phyloP scores from a whole-genome alignment of 1,140 invertebrate species.

The Stegodyphus dumicola region DNA sequence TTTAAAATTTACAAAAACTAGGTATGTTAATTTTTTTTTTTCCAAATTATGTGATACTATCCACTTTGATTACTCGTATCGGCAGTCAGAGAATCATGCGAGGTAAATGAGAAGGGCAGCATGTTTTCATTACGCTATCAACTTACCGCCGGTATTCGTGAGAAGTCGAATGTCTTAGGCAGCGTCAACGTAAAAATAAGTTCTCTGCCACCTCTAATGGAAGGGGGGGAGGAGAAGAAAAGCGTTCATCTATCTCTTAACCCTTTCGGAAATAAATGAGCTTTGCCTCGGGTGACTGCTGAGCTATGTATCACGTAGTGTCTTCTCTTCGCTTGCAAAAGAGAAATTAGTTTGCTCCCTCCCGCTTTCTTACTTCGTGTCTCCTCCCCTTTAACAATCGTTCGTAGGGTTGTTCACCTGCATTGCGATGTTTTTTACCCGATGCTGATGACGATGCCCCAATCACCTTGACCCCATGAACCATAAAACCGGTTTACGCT shows the following conservation, averaged over 20 bases:
- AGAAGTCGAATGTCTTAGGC: no score
- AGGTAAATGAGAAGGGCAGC: no score
- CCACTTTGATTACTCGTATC: no score
- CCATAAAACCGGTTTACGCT: conserved; percentile 42
- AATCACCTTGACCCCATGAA: conserved; percentile 45
- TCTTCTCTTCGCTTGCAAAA: not conserved
- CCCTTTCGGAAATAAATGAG: not conserved
- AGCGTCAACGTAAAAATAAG: no score
- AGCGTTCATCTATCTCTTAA: not conserved
- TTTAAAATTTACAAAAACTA: no score
- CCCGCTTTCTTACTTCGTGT: not conserved
- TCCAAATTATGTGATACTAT: no score
- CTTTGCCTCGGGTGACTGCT: not conserved
- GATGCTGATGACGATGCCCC: conserved; percentile 17
- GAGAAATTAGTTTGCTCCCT: not conserved
- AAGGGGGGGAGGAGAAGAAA: no score
- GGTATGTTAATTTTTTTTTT: no score
- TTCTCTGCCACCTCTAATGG: no score
- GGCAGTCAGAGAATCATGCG: no score
- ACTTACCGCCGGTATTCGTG: no score
- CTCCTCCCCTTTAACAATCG: not conserved
- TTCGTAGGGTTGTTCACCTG: conserved; percentile 43
- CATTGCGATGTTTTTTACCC: conserved; percentile 21
- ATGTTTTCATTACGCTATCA: no score
- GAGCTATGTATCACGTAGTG: not conserved